These are phyloP conservation scores for Hypotaenidia okinawae DNA, from an alignment of 2,797 vertebrate species.

Conservation along the genomic window DNA sequence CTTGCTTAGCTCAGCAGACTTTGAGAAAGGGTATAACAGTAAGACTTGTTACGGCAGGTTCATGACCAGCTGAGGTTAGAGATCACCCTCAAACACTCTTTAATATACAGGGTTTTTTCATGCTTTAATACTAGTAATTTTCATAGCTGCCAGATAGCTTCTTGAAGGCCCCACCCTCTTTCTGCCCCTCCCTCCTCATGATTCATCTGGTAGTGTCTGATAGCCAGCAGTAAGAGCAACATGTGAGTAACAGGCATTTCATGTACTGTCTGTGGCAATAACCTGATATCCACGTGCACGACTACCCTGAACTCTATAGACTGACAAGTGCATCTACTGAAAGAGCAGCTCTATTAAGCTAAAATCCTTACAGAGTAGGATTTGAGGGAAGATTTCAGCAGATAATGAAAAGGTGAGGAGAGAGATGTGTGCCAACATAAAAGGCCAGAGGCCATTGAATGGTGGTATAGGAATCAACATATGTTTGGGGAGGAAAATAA, in stretches of 20 bases:
- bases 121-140: not conserved
- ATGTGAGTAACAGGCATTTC: not conserved
- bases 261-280: not conserved
- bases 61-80: not conserved
- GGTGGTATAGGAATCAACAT: not conserved
- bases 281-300: not conserved
- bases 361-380: not conserved
- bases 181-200: not conserved
- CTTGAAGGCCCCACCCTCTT: not conserved
- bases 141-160: not conserved
- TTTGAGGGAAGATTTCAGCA: not conserved
- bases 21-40: not conserved
- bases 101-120: not conserved
- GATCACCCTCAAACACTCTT: not conserved
- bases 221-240: not conserved
- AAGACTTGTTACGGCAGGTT: not conserved
- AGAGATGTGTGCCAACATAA: not conserved
- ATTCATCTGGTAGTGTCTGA: slow-evolving; percentile 15
- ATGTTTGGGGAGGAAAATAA: not conserved
- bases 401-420: not conserved
- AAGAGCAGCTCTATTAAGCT: not conserved
- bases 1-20: not conserved
- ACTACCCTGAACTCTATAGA: not conserved
- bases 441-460: not conserved
- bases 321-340: not conserved